Percentiles rank a stretch among this genome's conserved stretches.
These are phyloP conservation scores for Hydrochoerus hydrochaeris DNA, from an alignment of 2,113 vertebrate genomes.

Conservation along the genomic window DNA sequence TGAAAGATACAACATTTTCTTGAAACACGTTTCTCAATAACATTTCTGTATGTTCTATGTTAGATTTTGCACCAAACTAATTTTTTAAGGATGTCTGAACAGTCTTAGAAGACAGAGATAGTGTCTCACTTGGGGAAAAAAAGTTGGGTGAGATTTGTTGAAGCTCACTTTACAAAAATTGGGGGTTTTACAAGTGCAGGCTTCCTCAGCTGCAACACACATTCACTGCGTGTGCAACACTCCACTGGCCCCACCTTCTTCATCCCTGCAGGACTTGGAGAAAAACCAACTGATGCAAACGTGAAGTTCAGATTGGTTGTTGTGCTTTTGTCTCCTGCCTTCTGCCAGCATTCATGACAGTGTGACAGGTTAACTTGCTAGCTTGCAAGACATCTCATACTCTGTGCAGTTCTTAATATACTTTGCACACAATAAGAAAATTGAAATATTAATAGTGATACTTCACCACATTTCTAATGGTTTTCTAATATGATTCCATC, in stretches of 20 bases:
- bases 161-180: background rate
- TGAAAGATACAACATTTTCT: background rate
- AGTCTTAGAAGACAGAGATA: background rate
- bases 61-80: background rate
- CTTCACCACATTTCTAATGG: background rate
- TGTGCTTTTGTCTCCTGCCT: background rate
- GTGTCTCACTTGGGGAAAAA: background rate
- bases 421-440: background rate
- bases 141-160: background rate
- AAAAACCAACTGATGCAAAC: background rate
- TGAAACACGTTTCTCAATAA: background rate
- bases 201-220: background rate
- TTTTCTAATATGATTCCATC: background rate
- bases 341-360: background rate
- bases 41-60: background rate
- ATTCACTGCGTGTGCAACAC: background rate
- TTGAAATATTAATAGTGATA: background rate
- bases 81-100: background rate
- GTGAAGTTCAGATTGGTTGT: background rate
- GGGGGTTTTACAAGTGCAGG: background rate
- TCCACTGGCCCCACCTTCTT: background rate
- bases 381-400: background rate
- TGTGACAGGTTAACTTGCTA: background rate
- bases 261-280: background rate
- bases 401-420: background rate